These are phyloP conservation scores for Brienomyrus brachyistius DNA, from an alignment of 2,113 vertebrate species.

Conservation along the genomic window DNA sequence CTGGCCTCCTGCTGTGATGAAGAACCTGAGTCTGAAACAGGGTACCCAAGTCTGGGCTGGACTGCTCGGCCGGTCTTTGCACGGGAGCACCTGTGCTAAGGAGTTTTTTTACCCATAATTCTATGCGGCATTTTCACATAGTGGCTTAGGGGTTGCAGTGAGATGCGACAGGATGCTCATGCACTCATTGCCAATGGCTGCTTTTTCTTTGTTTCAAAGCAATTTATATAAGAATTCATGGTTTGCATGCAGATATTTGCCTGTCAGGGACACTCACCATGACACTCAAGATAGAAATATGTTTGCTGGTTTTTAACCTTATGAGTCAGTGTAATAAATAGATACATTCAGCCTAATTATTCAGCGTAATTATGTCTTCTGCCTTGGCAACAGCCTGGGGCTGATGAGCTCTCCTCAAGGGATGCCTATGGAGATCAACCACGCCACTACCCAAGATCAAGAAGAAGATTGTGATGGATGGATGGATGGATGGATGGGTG, in stretches of 20 bases:
- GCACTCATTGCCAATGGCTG: not conserved
- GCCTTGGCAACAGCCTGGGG: not conserved
- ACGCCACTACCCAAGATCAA: not conserved
- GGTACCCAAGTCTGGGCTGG: not conserved
- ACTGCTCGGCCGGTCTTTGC: not conserved
- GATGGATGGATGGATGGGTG: not conserved
- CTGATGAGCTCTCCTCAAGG: not conserved
- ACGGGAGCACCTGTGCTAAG: not conserved
- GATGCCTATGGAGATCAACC: not conserved
- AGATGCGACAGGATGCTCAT: not conserved
- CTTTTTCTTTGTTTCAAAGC: not conserved
- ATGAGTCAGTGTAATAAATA: conserved; percentile 6
- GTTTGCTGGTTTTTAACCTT: not conserved
- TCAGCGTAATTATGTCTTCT: not conserved
- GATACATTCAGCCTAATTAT: conserved; percentile 8
- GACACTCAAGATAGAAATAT: not conserved
- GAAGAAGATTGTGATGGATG: not conserved
- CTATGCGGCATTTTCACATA: not conserved
- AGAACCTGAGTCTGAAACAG: not conserved
- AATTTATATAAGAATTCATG: not conserved
- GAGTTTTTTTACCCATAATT: not conserved
- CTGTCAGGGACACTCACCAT: not conserved
- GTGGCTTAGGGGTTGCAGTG: not conserved
- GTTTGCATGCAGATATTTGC: not conserved
- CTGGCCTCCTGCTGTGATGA: not conserved